Conservation (phyloP, 1,140 invertebrate species). For the Idris sp. region DNA sequence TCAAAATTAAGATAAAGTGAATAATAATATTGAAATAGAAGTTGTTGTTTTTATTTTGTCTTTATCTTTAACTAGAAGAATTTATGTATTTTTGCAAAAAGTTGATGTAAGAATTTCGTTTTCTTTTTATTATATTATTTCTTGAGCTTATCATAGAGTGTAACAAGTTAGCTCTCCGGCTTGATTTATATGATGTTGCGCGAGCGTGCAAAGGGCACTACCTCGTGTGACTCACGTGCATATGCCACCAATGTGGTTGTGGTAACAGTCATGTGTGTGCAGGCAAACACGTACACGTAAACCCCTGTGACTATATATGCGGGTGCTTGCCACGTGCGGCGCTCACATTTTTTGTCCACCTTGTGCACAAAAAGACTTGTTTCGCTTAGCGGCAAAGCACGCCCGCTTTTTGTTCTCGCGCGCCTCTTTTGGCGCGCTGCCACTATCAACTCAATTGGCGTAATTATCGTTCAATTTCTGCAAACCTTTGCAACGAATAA, state of each 20-base stretch:
- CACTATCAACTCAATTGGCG: slow-evolving; percentile 52
- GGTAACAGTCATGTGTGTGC: slow-evolving; percentile 41
- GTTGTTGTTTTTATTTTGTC: too few species aligned
- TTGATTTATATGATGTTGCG: slow-evolving; percentile 47
- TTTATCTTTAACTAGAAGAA: too few species aligned
- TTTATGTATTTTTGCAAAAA: too few species aligned
- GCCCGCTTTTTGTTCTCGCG: slow-evolving; percentile 43
- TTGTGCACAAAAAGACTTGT: slow-evolving; percentile 41
- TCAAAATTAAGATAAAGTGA: too few species aligned
- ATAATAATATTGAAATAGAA: too few species aligned
- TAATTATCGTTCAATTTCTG: slow-evolving; percentile 38
- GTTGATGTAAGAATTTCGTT: too few species aligned
- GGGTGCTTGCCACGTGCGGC: slow-evolving; percentile 75
- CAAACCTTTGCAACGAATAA: slow-evolving; percentile 35
- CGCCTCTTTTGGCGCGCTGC: slow-evolving; percentile 50
- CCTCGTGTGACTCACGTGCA: slow-evolving; percentile 72
- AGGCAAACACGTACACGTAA: slow-evolving; percentile 54
- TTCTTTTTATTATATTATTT: too few species aligned
- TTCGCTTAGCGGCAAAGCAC: slow-evolving; percentile 31
- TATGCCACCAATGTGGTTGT: slow-evolving; percentile 62
- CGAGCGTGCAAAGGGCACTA: slow-evolving; percentile 70
- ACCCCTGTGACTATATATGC: slow-evolving; percentile 66
- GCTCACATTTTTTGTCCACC: slow-evolving; percentile 69
- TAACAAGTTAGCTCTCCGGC: slow-evolving; percentile 62
- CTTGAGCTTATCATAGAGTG: slow-evolving; percentile 25